Base-by-base conservation (phyloP, 1,140 invertebrate genomes). In the Mamestra configurata region DNA sequence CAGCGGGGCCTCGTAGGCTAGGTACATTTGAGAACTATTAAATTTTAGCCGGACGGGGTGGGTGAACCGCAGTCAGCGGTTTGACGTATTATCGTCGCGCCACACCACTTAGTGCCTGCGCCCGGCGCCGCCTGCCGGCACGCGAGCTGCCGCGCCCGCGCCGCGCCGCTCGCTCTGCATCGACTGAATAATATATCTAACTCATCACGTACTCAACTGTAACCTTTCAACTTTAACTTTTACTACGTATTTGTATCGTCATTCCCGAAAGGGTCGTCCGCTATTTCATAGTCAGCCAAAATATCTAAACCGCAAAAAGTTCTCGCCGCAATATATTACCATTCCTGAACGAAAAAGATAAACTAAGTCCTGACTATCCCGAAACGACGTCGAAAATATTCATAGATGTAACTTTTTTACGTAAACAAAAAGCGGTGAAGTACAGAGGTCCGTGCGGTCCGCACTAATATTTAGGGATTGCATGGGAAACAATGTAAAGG, bases 71-170 rank as follows among this genome's bases (percentile, higher is more conserved):
- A 90, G 86, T 71, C 82, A 83, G 90, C 84, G 90, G 88, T 91
- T 90, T 92, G 88, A 88, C 91, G 83, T 90, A 92, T 90, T 90
- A 91, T 88, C 88, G 82, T 89, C 84, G 88, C 84, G 79, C 83
- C 85, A 71, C 79, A 88, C 87, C 88, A 89, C 89, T 92, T 91
- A 89, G 84, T 82, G 79, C 81, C 79, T 82, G 79, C 79, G 75
- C 77, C 71, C 61, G 75, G 70, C 83, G 66, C 43, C 43, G 77
- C 78, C 79, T 51, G 66, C 77, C 73, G 53, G 73, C 79, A 75
- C 49, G 70, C 40, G 68, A 80, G 70, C 77, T 35, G 31, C 71
- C 71, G 66, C 61, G 71, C 51, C 71, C 51, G 71, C 71, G 31
- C 71, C 71, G 59, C 61, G 18, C 80, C 71, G 18, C 27, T 53